A percentile compares a stretch with the other conserved stretches of the same genome.
These are phyloP conservation scores for Drosophila novamexicana DNA, from an alignment of 1,140 invertebrate species.

Conservation along the genomic window DNA sequence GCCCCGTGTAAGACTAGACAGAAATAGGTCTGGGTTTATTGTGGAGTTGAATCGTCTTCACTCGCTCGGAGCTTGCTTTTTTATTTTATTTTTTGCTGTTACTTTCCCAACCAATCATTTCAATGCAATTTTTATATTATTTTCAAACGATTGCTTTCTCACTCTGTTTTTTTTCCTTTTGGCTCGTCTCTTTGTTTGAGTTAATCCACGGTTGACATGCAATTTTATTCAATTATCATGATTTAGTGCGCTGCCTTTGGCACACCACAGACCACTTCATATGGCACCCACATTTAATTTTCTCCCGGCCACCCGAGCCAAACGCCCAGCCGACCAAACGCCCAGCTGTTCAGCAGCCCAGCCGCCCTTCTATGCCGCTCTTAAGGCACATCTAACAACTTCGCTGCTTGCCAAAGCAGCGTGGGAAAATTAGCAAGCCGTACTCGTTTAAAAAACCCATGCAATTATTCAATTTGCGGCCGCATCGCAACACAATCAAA, in stretches of 20 bases:
- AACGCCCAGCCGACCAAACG: background rate
- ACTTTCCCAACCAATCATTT: slow-evolving; percentile 63
- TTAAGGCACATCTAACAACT: slow-evolving; percentile 18
- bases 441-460: slow-evolving; percentile 43
- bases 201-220: slow-evolving; percentile 73
- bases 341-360: background rate
- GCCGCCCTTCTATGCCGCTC: background rate
- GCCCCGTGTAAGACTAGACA: too few species aligned
- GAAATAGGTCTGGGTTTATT: too few species aligned
- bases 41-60: slow-evolving; percentile 14
- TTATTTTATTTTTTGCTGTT: background rate
- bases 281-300: background rate
- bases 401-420: slow-evolving; percentile 33
- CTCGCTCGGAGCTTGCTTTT: background rate
- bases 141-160: slow-evolving; percentile 14
- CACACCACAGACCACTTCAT: background rate
- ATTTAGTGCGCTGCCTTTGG: slow-evolving; percentile 50
- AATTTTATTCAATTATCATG: slow-evolving; percentile 80
- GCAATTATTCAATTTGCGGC: slow-evolving; percentile 77
- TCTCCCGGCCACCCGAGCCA: background rate
- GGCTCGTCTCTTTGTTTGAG: slow-evolving; percentile 30
- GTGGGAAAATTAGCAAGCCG: slow-evolving; percentile 70
- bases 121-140: slow-evolving; percentile 66
- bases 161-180: background rate
- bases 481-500: slow-evolving; percentile 14